Base-by-base conservation (phyloP, 2,797 vertebrate genomes). In the Cephalopachus bancanus region DNA sequence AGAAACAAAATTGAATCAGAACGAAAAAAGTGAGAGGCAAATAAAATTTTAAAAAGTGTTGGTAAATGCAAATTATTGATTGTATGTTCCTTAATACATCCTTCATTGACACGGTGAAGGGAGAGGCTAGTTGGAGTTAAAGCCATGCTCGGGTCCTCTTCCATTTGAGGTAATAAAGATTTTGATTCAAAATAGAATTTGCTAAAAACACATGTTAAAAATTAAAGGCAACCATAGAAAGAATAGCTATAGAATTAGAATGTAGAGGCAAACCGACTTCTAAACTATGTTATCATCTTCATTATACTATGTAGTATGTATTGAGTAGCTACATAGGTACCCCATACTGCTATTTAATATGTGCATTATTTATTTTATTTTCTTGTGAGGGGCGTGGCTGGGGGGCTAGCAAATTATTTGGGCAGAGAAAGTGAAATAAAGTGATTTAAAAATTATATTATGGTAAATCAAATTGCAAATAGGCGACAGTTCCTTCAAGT, bases 141-240 rank as follows among this genome's bases (percentile, higher is more conserved):
- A 83, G 44, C 4, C 22, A 30, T 55, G 14, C 15, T 10, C 93
- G 71, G n/a, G 64, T 59, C 79, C 79, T 96, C 49, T 69, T 83
- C 24, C 92, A 3, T 84, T 84, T 22, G 5, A 44, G 16, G 1
- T 24, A 88, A 53, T 83, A 24, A 85, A 67, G 26, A 62, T 62
- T 84, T 95, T 76, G 51, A 88, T 92, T 93, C 83, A 93, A 95
- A 95, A 51, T 55, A 94, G 28, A 55, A 37, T 89, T 88, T 87
- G 7, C 60, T 90, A 49, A 83, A 67, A 89, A 64, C 26, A 75
- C 2, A 67, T 20, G 15, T 79, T 74, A 79, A 95, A 60, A 91
- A 67, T 92, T 90, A 91, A 86, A 57, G n/a, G 6, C 44, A 64
- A 86, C 30, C 33, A 75, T 64, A 64, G n/a, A 89, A 85, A 81